Conservation (phyloP, 1,140 invertebrate species). For the Drusus annulatus region DNA sequence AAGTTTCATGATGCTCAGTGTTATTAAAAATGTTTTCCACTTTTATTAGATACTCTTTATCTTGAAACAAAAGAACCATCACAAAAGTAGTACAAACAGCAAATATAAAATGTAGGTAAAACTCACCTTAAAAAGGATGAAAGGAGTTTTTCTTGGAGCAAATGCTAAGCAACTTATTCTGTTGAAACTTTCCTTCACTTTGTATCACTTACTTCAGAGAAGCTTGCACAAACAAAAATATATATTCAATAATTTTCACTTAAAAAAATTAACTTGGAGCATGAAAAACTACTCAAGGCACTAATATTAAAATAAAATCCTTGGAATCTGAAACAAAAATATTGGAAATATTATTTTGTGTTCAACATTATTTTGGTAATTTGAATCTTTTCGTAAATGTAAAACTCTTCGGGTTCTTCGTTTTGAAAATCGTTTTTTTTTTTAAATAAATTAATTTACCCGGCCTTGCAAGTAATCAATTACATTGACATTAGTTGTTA, state of each 20-base stretch:
- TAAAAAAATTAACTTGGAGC: background rate
- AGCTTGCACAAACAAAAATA: slow-evolving; percentile 18
- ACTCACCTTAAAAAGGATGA: slow-evolving; percentile 18
- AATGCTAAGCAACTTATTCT: slow-evolving; percentile 20
- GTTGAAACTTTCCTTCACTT: slow-evolving; percentile 23
- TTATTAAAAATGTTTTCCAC: too few relatives aligned
- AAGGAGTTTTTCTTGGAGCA: slow-evolving; percentile 10
- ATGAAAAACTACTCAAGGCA: slow-evolving; percentile 14
- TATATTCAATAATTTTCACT: slow-evolving; percentile 12
- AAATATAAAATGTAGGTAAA: background rate
- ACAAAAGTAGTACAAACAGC: too few relatives aligned
- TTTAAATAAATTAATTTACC: too few relatives aligned
- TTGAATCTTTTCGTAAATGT: too few relatives aligned
- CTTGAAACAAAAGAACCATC: too few relatives aligned
- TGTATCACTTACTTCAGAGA: slow-evolving; percentile 21
- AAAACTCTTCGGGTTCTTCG: too few relatives aligned
- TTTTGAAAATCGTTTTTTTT: too few relatives aligned
- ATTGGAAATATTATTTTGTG: background rate
- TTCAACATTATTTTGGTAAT: background rate
- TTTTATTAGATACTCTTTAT: too few relatives aligned
- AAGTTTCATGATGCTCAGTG: too few relatives aligned
- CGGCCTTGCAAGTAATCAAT: too few relatives aligned
- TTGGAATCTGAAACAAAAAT: slow-evolving; percentile 34
- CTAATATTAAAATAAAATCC: slow-evolving; percentile 13
- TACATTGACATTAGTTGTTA: too few relatives aligned